Percentiles rank a stretch among this genome's conserved stretches.
Evolutionary conservation across 2,797 vertebrate genomes (phyloP).

Genomic region (Thamnophis elegans): DNA sequence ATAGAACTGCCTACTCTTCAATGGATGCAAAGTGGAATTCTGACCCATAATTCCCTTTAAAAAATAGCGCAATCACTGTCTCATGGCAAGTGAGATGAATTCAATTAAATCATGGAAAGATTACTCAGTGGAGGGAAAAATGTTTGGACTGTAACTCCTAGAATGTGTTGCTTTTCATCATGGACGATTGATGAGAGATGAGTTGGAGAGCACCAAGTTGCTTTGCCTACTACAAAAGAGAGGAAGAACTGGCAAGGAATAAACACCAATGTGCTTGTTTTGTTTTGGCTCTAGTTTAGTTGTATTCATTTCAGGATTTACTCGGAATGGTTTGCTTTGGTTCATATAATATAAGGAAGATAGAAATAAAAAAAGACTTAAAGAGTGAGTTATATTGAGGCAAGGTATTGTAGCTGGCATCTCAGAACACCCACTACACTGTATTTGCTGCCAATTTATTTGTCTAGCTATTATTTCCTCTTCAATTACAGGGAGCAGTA

Average conservation of each 20-base stretch:
- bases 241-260: slow-evolving; percentile 51
- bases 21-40: accelerated
- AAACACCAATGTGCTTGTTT: slow-evolving; percentile 53
- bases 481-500: slow-evolving; percentile 45
- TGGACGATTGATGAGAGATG: neutral
- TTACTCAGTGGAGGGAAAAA: neutral
- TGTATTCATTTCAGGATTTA: slow-evolving; percentile 57
- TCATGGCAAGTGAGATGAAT: slow-evolving; percentile 37
- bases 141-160: neutral
- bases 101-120: neutral
- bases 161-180: neutral
- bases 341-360: slow-evolving; percentile 30
- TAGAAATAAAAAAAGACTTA: slow-evolving; percentile 54
- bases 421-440: slow-evolving; percentile 39
- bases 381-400: slow-evolving; percentile 45
- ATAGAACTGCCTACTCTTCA: neutral
- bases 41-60: slow-evolving; percentile 41
- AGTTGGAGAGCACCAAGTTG: slow-evolving; percentile 23
- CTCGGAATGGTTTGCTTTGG: slow-evolving; percentile 57
- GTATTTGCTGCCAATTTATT: slow-evolving; percentile 48
- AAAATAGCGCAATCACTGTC: slow-evolving; percentile 44
- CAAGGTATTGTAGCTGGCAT: slow-evolving; percentile 44
- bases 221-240: slow-evolving; percentile 20
- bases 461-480: slow-evolving; percentile 58
- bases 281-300: slow-evolving; percentile 53